Base-by-base conservation (phyloP, 2,888 invertebrate genomes). In the Rhogogaster chlorosoma region DNA sequence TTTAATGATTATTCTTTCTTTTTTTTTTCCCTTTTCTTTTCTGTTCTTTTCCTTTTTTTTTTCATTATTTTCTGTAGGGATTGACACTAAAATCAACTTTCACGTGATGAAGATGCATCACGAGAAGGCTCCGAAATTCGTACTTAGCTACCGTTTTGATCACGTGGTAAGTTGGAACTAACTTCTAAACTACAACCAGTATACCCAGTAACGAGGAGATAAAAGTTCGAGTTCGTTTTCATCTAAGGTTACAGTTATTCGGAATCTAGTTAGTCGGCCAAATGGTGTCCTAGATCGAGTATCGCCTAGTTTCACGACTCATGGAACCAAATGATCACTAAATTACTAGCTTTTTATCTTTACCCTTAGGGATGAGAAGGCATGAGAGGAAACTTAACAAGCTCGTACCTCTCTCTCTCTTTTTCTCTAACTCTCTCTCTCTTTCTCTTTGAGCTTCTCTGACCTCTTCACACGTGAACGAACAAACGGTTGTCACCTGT, bases 41-140 rank as follows among this genome's bases (percentile, higher is more conserved):
- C 1, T 36, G 38, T n/a, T 67, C 29, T 12, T 29, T 83, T 83
- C 32, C 22, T 49, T 49, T 26, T 4, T 29, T 22, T 70, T 67
- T 70, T 26, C 29, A 32, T 45, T 36, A 29, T 22, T 42, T 73
- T 73, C 29, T n/a, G 26, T 18, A 32, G 64, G 70, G 70, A 32
- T 67, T 67, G 64, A 64, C 67, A 83, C 64, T 64, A 70, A 83
- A 83, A 83, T 45, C 12, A 83, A 67, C 83, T 83, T 83, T 83
- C 83, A 45, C 83, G 45, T 70, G 64, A 61, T 3, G 38, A 83
- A 67, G 45, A 82, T 82, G 70, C 67, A 70, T 45, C 70, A 10
- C 42, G 15, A 32, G 49, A 18, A 77, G 2, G 29, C 18, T 38
- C 5, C 42, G 42, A 26, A 45, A 15, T 29, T 75, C 1, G 45